phyloP scores from a whole-genome alignment of 1,140 invertebrate genomes.

The Camponotus floridanus region DNA sequence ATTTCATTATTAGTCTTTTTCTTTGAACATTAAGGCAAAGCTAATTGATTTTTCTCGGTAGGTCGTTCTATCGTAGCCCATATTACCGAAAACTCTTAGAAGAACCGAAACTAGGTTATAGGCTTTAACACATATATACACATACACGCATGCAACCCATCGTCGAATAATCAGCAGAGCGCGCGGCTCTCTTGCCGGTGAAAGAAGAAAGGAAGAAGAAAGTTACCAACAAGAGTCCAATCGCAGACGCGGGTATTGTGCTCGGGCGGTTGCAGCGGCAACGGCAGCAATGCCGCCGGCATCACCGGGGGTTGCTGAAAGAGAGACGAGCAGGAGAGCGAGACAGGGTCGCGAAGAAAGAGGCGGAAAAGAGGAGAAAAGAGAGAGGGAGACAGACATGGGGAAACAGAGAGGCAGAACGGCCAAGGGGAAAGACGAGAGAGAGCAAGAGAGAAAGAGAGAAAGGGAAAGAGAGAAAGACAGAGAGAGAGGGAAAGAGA shows the following conservation, averaged over 20 bases:
- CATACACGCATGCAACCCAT: too few species aligned
- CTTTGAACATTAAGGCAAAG: background rate
- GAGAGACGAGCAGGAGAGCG: constrained; percentile 68
- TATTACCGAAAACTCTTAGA: constrained; percentile 4
- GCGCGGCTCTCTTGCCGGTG: constrained; percentile 28
- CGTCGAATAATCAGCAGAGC: constrained; percentile 58
- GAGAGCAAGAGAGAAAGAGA: constrained; percentile 67
- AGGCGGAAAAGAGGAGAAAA: constrained; percentile 63
- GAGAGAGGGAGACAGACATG: constrained; percentile 43
- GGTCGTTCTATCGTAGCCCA: background rate
- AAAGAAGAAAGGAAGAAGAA: constrained; percentile 69
- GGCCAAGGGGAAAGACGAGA: constrained; percentile 29
- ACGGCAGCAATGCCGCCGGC: constrained; percentile 67
- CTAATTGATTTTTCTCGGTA: constrained; percentile 12
- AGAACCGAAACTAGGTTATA: constrained; percentile 33
- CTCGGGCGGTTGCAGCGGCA: constrained; percentile 63
- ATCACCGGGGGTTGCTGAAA: constrained; percentile 75
- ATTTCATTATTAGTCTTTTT: background rate
- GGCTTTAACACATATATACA: background rate
- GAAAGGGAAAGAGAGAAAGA: constrained; percentile 63
- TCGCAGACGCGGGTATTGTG: constrained; percentile 60
- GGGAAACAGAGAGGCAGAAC: constrained; percentile 57
- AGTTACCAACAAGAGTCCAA: constrained; percentile 66
- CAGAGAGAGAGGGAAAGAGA: constrained; percentile 6
- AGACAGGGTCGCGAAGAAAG: constrained; percentile 61